Base-by-base conservation (phyloP, 2,888 invertebrate species). In the Plagodis dolabraria region DNA sequence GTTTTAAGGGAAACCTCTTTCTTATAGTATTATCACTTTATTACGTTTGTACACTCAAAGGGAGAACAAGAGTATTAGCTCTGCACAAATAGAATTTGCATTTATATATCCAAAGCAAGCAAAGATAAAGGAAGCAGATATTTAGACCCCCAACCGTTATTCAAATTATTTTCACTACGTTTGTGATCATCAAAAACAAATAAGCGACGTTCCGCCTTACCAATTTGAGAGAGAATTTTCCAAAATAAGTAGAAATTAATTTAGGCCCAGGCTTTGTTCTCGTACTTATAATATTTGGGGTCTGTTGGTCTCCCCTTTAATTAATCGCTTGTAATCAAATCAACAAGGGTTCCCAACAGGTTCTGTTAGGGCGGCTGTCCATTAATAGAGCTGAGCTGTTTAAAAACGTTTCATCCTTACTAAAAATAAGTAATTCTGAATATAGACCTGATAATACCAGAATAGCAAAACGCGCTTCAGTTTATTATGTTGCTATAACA, bases 251-350 rank as follows among this genome's bases (percentile, higher is more conserved):
- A 68, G 75, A 79, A 67, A 80, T 84, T 84, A 83, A 85, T 85
- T 82, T 82, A 79, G 69, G 64, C 57, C 69, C 57, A 34, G 47
- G 65, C 81, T 83, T 87, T 86, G 84, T 85, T 79, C 70, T 66
- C 61, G 59, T 75, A 75, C 72, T 79, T 80, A 75, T 75, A 77
- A 79, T 85, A 80, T 80, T 80, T 69, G 68, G 81, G 79, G 77
- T 77, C 71, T 75, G 69, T 69, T 65, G 70, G 68, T 69, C 72
- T 76, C 74, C 76, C 74, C 68, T 76, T 83, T 82, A 84, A 88
- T 87, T 88, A 86, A 87, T 87, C 77, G 84, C 71, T 81, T 74
- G 79, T 86, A 83, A 87, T 86, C 84, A 84, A 85, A 86, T 87
- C 82, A 83, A 80, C 82, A 74, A 72, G 78, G 72, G 60, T 70